Conservation (phyloP, 2,888 invertebrate species). For the Xestoiulus laeticollis region DNA sequence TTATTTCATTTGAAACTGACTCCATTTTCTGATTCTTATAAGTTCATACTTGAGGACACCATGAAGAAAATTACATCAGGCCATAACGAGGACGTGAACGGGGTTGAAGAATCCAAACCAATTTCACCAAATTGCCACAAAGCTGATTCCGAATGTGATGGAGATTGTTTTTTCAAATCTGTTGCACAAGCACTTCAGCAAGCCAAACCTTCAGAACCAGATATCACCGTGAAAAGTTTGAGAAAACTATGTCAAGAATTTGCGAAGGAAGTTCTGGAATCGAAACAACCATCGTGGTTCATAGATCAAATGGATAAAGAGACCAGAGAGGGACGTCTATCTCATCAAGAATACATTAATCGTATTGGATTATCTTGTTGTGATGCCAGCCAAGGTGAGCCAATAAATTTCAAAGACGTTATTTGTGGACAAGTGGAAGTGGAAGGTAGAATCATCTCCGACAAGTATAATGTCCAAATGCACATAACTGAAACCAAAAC, state of each 20-base stretch:
- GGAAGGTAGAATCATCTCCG: conserved; percentile 46
- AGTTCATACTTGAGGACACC: too few relatives aligned
- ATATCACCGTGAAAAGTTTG: conserved; percentile 29
- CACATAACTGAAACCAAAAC: conserved; percentile 28
- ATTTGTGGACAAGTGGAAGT: conserved; percentile 27
- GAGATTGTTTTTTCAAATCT: conserved; percentile 42
- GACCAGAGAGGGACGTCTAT: not conserved
- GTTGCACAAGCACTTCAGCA: not conserved
- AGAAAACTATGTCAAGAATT: not conserved
- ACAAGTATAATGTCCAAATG: not conserved
- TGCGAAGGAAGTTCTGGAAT: not conserved
- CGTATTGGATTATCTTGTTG: not conserved
- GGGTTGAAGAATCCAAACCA: too few relatives aligned
- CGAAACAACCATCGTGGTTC: not conserved
- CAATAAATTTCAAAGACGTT: not conserved
- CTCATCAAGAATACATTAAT: not conserved
- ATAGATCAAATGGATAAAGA: not conserved
- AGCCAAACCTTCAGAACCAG: not conserved
- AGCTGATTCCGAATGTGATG: not conserved
- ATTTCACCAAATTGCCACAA: too few relatives aligned
- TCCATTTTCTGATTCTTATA: too few relatives aligned
- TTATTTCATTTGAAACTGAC: too few relatives aligned
- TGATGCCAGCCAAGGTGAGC: not conserved
- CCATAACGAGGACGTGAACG: too few relatives aligned
- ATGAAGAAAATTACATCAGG: too few relatives aligned